Percentiles rank a stretch among this genome's conserved stretches.
phyloP scores from a whole-genome alignment of 2,113 vertebrate species.

The Ancistrus triradiatus region DNA sequence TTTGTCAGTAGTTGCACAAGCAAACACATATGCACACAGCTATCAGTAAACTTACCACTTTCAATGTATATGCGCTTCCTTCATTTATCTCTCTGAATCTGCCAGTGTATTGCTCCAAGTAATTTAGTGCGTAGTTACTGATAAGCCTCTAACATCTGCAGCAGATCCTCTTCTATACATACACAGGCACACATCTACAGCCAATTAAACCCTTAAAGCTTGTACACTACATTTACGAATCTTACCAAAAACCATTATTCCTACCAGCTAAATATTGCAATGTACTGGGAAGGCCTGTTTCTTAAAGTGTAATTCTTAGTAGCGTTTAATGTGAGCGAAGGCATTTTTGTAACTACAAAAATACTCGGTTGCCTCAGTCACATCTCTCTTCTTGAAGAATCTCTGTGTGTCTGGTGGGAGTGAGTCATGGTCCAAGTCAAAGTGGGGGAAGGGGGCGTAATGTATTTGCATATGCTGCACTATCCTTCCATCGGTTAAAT shows the following conservation, averaged over 20 bases:
- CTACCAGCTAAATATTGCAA: not conserved
- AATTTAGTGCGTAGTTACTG: conserved; percentile 24
- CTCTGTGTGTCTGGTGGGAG: conserved; percentile 13
- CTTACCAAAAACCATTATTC: no score
- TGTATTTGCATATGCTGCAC: conserved; percentile 22
- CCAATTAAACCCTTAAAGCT: no score
- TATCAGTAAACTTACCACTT: no score
- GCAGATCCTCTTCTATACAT: conserved; percentile 6
- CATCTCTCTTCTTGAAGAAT: not conserved
- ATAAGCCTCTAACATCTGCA: conserved; percentile 38
- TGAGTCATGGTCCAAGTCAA: conserved; percentile 35
- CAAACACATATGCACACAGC: no score
- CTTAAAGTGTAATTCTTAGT: not conserved
- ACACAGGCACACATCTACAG: conserved; percentile 9
- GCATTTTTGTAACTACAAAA: no score
- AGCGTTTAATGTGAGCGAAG: no score
- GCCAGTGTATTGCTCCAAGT: no score
- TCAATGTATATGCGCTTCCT: no score
- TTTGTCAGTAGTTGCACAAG: no score
- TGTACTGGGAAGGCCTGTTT: not conserved
- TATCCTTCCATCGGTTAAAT: conserved; percentile 2
- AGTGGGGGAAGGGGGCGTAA: conserved; percentile 15
- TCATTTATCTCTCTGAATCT: no score
- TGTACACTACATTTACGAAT: no score
- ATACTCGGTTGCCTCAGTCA: no score